Base-by-base conservation (phyloP, 2,113 vertebrate species). In the Lamprotornis superbus region DNA sequence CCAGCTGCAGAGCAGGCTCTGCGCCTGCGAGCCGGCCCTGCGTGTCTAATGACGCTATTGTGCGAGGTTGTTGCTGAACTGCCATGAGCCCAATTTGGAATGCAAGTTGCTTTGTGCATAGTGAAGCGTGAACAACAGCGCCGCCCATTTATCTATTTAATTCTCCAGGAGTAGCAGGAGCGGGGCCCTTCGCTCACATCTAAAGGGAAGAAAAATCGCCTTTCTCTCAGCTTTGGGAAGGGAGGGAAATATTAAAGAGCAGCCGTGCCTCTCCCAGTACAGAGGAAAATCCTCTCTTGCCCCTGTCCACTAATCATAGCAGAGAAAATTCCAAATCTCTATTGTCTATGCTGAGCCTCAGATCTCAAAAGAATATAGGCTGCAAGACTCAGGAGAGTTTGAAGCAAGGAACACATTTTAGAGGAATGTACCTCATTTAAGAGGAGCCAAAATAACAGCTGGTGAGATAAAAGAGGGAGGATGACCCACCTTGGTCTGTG, bases 141-240 rank as follows among this genome's bases (percentile, higher is more conserved):
- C 94, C 94, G 87, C 96, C 97, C 96, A 90, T 94, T 94, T 96
- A 94, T 95, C 96, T 97, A 77, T 91, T 97, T 97, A 97, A 96
- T 96, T 96, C 96, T 94, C 71, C 89, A 44, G 95, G 95, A 97
- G 96, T 92, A 94, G 87, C 91, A 71, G 93, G 90, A 95, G 84
- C 55, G 0, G 84, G 78, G 90, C 75, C 90, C 90, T 80, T 77
- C 0, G 2, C 50, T 93, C 95, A 12, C 82, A 80, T 35, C 82
- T n/a, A 42, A 90, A 60, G 77, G 53, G 77, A 91, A 96, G 94
- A 91, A 94, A 96, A 96, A 96, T 95, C 31, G 64, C 85, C 60
- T 93, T 76, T 95, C 90, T 95, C 93, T 85, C 20, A 0, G 75
- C 82, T 93, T 81, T 78, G 89, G 88, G 64, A 90, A 75, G 25